Conservation (phyloP, 2,888 invertebrate genomes). For the Lutraria lutraria region DNA sequence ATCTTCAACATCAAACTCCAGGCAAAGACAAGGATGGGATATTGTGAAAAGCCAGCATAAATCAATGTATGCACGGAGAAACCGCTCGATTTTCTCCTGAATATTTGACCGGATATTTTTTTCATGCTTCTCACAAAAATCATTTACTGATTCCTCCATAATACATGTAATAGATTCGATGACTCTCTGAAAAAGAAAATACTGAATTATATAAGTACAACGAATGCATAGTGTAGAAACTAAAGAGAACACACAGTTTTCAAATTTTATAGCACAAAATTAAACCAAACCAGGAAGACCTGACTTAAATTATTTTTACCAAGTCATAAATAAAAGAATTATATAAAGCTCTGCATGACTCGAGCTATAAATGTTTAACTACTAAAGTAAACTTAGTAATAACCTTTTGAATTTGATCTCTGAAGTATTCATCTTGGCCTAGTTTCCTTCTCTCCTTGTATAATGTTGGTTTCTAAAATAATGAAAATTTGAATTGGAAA, state of each 20-base stretch:
- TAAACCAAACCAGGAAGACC: background rate
- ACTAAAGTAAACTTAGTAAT: background rate
- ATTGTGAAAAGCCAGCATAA: slow-evolving; percentile 39
- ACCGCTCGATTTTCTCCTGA: background rate
- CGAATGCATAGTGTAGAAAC: background rate
- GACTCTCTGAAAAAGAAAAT: background rate
- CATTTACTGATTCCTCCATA: background rate
- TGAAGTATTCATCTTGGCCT: background rate
- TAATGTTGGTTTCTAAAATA: background rate
- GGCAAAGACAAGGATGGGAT: background rate
- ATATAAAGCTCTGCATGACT: background rate
- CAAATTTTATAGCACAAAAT: background rate
- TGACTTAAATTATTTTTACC: background rate
- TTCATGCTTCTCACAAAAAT: background rate
- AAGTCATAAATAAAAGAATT: background rate
- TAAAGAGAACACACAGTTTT: background rate
- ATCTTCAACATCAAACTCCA: slow-evolving; percentile 28
- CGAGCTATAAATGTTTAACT: background rate
- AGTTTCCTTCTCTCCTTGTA: background rate
- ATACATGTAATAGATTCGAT: background rate
- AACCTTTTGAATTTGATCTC: slow-evolving; percentile 7
- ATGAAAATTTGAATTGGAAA: no score
- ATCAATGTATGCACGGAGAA: slow-evolving; percentile 12
- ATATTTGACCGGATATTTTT: background rate
- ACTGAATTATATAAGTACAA: background rate